phyloP scores from a whole-genome alignment of 2,113 vertebrate genomes.

The Enhydra lutris region DNA sequence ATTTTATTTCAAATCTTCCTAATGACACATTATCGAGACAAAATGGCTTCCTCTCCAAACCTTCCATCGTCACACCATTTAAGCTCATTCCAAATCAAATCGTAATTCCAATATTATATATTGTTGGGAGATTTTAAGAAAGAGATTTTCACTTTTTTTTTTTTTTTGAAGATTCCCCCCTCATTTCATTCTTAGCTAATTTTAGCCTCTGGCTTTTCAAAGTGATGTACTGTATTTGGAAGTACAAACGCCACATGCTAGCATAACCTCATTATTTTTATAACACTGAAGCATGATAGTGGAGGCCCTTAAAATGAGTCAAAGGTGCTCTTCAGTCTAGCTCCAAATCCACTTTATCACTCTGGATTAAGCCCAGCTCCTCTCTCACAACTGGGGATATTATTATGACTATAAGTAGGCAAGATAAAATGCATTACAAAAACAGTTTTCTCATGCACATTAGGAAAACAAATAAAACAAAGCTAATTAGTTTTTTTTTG shows the following conservation, averaged over 20 bases:
- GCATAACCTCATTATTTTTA: constrained; percentile 74
- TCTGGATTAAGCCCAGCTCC: constrained; percentile 67
- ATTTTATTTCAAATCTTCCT: constrained; percentile 78
- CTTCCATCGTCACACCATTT: constrained; percentile 38
- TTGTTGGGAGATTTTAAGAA: constrained; percentile 56
- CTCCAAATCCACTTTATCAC: constrained; percentile 69
- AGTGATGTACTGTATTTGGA: constrained; percentile 46
- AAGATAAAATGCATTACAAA: constrained; percentile 60
- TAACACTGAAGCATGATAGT: constrained; percentile 63
- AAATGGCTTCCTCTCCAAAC: constrained; percentile 73
- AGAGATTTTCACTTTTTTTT: constrained; percentile 29
- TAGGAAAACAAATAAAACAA: constrained; percentile 50
- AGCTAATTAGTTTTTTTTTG: background rate
- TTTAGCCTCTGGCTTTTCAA: constrained; percentile 74
- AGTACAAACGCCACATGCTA: constrained; percentile 56
- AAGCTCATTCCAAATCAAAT: constrained; percentile 19
- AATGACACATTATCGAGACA: constrained; percentile 78
- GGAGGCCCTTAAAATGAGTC: constrained; percentile 68
- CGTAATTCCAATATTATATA: background rate
- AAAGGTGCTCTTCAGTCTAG: constrained; percentile 64
- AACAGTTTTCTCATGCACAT: constrained; percentile 32
- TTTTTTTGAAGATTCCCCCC: background rate
- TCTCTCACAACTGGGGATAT: constrained; percentile 32
- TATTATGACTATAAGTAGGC: constrained; percentile 60
- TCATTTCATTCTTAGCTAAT: constrained; percentile 63